Conservation (phyloP, 1,140 invertebrate species). For the Tetramorium simillimum region DNA sequence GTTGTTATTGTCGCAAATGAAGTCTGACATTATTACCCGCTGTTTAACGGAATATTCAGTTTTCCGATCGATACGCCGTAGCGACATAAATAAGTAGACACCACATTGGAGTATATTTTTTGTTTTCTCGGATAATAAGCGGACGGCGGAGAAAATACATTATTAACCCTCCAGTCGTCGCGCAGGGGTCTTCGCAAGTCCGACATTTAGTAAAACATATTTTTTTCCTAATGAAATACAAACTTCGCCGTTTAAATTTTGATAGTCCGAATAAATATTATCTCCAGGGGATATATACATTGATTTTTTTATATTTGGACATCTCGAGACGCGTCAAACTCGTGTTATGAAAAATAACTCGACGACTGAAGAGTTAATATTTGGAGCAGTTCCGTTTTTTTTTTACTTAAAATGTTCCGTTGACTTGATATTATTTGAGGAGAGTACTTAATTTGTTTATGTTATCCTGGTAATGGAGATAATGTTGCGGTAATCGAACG, state of each 20-base stretch:
- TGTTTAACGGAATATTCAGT: constrained; percentile 7
- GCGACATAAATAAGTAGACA: neutral
- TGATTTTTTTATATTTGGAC: too few relatives aligned
- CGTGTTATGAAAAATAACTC: too few relatives aligned
- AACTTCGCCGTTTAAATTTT: too few relatives aligned
- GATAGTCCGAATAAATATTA: too few relatives aligned
- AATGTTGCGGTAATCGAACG: neutral
- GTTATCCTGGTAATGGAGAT: neutral
- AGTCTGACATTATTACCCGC: constrained; percentile 1
- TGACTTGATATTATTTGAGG: neutral
- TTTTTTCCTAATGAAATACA: too few relatives aligned
- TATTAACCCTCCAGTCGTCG: neutral
- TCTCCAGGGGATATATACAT: too few relatives aligned
- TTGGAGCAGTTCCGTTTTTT: neutral
- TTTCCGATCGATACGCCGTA: neutral
- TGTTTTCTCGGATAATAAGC: neutral
- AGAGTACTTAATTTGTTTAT: neutral
- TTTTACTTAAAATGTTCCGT: neutral
- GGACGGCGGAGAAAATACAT: neutral
- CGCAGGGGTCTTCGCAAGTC: too few relatives aligned
- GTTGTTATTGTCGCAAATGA: neutral
- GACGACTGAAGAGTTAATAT: neutral
- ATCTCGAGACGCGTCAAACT: too few relatives aligned
- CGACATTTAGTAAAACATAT: too few relatives aligned
- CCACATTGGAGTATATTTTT: neutral